A percentile compares a stretch with the other conserved stretches of the same genome.
These are phyloP conservation scores for Ranitomeya variabilis DNA, from an alignment of 2,113 vertebrate species.

Conservation along the genomic window DNA sequence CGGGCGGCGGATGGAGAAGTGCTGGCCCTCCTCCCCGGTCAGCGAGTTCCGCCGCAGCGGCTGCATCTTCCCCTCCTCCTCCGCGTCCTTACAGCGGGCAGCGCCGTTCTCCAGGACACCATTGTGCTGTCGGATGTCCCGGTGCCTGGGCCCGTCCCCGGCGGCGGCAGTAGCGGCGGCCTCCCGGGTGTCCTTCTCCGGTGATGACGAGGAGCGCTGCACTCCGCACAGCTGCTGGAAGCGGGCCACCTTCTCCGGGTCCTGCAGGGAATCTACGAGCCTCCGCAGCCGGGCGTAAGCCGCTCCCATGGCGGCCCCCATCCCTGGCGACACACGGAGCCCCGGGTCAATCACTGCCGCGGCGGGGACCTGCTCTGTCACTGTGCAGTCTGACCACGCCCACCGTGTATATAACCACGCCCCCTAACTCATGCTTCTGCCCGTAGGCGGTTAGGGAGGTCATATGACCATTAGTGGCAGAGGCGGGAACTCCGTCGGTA, in stretches of 20 bases:
- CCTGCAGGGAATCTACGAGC: constrained; percentile 74
- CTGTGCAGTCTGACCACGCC: not conserved
- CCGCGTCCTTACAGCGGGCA: not conserved
- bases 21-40: constrained; percentile 80
- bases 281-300: constrained; percentile 49
- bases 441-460: not conserved
- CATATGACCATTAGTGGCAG: not conserved
- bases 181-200: constrained; percentile 44
- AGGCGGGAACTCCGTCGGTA: not conserved
- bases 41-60: constrained; percentile 88
- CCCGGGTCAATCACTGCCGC: not conserved
- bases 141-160: constrained; percentile 62
- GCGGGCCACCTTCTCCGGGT: constrained; percentile 85
- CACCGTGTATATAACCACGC: not conserved
- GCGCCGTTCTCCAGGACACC: constrained; percentile 30
- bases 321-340: not conserved
- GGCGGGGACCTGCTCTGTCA: not conserved
- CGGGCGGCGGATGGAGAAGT: constrained; percentile 81
- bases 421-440: not conserved
- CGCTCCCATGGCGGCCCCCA: constrained; percentile 6
- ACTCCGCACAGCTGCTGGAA: constrained; percentile 91
- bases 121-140: constrained; percentile 45
- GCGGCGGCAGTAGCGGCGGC: not conserved
- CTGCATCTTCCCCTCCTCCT: constrained; percentile 62
- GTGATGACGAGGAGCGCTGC: constrained; percentile 63